phyloP scores from a whole-genome alignment of 2,888 invertebrate species.

The Azorinus chamasolen region DNA sequence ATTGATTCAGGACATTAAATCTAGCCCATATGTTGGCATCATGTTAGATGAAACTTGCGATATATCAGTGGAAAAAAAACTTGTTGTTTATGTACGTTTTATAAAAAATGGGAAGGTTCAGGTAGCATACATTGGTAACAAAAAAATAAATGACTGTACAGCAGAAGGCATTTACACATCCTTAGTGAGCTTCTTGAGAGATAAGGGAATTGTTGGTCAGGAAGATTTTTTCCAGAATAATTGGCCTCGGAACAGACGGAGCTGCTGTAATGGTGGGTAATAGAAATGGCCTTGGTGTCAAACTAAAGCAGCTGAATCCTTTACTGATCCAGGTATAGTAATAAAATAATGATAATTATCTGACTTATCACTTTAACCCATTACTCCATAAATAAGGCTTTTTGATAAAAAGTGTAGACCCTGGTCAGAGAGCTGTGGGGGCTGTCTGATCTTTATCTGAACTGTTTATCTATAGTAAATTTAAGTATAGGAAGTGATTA shows the following conservation, averaged over 20 bases:
- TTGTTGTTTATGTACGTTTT: slow-evolving; percentile 16
- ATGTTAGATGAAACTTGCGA: too few relatives aligned
- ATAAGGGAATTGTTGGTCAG: slow-evolving; percentile 1
- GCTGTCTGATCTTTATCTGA: too few relatives aligned
- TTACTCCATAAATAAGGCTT: too few relatives aligned
- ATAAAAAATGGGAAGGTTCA: slow-evolving; percentile 18
- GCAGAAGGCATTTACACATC: slow-evolving; percentile 23
- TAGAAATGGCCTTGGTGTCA: slow-evolving; percentile 16
- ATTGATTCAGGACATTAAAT: too few relatives aligned
- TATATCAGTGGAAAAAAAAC: background rate
- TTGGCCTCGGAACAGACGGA: slow-evolving; percentile 27
- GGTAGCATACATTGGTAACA: slow-evolving; percentile 11
- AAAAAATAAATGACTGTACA: slow-evolving; percentile 19
- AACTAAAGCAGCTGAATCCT: slow-evolving; percentile 13
- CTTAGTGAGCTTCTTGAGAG: slow-evolving; percentile 13
- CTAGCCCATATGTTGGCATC: too few relatives aligned
- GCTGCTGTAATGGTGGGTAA: slow-evolving; percentile 37
- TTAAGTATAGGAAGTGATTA: too few relatives aligned
- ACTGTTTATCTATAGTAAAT: too few relatives aligned
- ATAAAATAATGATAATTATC: too few relatives aligned
- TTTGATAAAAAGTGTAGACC: too few relatives aligned
- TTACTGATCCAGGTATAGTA: slow-evolving; percentile 2
- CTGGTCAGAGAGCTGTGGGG: too few relatives aligned
- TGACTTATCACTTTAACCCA: too few relatives aligned
- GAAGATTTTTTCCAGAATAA: slow-evolving; percentile 8